phyloP scores from a whole-genome alignment of 2,113 vertebrate species.

The Pseudorasbora parva region DNA sequence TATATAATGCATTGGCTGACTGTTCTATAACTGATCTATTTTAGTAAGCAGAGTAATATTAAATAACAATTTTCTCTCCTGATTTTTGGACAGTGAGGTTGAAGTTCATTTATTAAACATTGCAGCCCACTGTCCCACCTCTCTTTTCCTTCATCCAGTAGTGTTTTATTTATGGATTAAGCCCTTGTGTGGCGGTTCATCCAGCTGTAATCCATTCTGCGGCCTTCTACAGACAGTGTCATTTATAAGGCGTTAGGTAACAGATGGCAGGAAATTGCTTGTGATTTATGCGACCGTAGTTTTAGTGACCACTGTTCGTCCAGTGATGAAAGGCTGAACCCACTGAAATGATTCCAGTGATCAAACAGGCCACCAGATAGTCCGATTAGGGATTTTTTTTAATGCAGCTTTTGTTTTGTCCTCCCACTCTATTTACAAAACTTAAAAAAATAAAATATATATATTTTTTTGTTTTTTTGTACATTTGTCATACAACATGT shows the following conservation, averaged over 20 bases:
- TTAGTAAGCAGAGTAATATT: neutral
- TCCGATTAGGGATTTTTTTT: neutral
- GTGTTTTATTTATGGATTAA: slow-evolving; percentile 55
- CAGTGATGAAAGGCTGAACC: neutral
- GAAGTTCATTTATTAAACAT: neutral
- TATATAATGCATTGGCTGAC: neutral
- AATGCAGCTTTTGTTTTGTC: slow-evolving; percentile 21
- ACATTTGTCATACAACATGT: neutral
- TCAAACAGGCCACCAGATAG: slow-evolving; percentile 23
- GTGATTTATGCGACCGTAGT: slow-evolving; percentile 40
- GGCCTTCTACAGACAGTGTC: slow-evolving; percentile 47
- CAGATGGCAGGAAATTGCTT: slow-evolving; percentile 51
- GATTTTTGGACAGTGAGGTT: neutral
- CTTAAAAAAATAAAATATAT: neutral
- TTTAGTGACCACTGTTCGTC: neutral
- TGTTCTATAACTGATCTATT: neutral
- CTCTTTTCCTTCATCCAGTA: slow-evolving; percentile 34
- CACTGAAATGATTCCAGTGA: neutral
- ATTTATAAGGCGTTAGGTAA: slow-evolving; percentile 50
- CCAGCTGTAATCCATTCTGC: slow-evolving; percentile 56
- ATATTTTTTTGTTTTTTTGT: no score
- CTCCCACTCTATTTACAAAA: neutral
- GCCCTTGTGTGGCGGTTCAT: slow-evolving; percentile 44
- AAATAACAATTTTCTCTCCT: neutral
- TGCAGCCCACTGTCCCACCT: neutral